These are phyloP conservation scores for Enteromius radiatus DNA, from an alignment of 2,797 vertebrate species.

Conservation along the genomic window DNA sequence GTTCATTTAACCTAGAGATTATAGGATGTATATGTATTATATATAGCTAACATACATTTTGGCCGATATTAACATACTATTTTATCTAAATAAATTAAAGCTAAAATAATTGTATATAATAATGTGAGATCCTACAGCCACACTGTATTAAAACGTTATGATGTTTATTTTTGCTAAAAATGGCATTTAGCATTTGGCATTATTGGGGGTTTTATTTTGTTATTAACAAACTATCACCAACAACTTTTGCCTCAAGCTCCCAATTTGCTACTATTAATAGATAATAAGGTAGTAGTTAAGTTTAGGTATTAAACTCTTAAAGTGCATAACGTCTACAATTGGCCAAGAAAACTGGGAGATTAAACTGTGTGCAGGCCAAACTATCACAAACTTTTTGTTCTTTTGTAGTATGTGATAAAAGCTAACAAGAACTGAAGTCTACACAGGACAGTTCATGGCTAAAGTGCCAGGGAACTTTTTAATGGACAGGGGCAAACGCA, in stretches of 20 bases:
- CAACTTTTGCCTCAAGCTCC: no score
- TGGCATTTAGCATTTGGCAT: neutral
- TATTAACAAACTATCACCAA: no score
- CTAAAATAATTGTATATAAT: neutral
- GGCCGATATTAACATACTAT: neutral
- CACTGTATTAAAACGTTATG: neutral
- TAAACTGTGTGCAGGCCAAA: neutral
- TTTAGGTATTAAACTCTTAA: neutral
- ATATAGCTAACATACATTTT: no score
- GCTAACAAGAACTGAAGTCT: constrained; percentile 14
- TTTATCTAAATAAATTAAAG: neutral
- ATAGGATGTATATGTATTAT: neutral
- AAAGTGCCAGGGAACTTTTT: constrained; percentile 30
- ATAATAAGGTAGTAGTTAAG: no score
- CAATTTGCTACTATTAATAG: no score
- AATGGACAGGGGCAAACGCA: neutral
- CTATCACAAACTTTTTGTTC: neutral
- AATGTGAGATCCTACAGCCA: no score
- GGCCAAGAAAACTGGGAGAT: neutral
- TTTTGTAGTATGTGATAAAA: neutral
- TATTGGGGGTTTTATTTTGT: neutral
- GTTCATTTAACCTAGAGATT: neutral
- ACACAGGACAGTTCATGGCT: constrained; percentile 1
- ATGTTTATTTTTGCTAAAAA: neutral
- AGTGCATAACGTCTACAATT: neutral